phyloP scores from a whole-genome alignment of 2,113 vertebrate species.

The Sapayoa aenigma region DNA sequence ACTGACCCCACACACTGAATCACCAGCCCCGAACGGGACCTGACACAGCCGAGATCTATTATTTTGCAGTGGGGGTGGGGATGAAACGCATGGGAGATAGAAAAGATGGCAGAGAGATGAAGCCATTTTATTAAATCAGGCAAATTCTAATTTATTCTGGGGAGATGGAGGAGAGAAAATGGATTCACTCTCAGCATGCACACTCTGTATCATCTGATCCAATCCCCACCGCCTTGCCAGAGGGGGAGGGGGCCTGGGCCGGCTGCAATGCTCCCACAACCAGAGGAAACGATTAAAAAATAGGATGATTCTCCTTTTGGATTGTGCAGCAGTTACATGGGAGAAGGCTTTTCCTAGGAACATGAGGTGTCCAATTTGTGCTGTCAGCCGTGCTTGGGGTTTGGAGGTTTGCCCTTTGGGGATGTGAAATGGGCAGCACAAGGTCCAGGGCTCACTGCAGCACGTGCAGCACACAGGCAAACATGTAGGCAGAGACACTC shows the following conservation, averaged over 20 bases:
- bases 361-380: fast-evolving
- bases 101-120: conserved; percentile 76
- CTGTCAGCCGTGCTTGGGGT: neutral
- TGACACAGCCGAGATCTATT: neutral
- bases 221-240: conserved; percentile 20
- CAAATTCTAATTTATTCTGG: conserved; percentile 79
- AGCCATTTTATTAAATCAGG: conserved; percentile 97
- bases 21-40: neutral
- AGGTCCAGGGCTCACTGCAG: neutral
- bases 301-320: neutral
- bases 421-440: neutral
- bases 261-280: conserved; percentile 17
- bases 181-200: conserved; percentile 68
- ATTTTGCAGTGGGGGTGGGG: conserved; percentile 21
- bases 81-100: conserved; percentile 74
- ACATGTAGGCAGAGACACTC: fast-evolving
- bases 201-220: conserved; percentile 56
- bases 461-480: fast-evolving
- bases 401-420: neutral
- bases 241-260: neutral
- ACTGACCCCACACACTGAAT: neutral
- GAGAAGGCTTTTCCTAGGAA: neutral
- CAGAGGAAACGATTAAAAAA: conserved; percentile 1
- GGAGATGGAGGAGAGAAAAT: conserved; percentile 70
- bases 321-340: neutral